A percentile compares a stretch with the other conserved stretches of the same genome.
phyloP scores from a whole-genome alignment of 1,140 invertebrate species.

The Euura saliciscinereae region DNA sequence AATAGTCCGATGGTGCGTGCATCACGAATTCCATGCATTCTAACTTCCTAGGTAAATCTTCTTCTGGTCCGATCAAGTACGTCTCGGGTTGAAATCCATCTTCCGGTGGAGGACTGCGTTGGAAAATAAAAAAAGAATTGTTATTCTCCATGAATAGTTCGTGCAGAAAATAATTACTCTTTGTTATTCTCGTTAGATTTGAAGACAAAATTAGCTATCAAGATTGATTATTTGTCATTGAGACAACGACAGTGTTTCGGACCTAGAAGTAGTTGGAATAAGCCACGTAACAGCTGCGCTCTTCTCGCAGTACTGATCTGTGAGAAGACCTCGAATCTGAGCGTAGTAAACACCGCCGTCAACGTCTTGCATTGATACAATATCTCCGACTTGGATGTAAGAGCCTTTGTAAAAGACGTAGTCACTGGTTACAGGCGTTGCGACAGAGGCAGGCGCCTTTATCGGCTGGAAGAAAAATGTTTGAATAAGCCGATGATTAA shows the following conservation, averaged over 20 bases:
- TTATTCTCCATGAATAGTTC: too few species aligned
- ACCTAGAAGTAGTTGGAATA: slow-evolving; percentile 77
- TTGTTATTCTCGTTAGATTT: background rate
- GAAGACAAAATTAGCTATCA: background rate
- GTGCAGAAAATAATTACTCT: too few species aligned
- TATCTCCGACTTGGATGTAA: slow-evolving; percentile 90
- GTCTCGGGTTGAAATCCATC: slow-evolving; percentile 88
- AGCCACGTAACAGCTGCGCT: slow-evolving; percentile 94
- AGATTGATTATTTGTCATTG: background rate
- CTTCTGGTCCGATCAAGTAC: slow-evolving; percentile 90
- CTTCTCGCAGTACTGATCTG: slow-evolving; percentile 93
- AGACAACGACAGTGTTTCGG: slow-evolving; percentile 8
- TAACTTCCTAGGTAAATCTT: slow-evolving; percentile 86
- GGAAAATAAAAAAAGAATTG: slow-evolving; percentile 15
- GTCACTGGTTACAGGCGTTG: slow-evolving; percentile 80
- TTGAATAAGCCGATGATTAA: too few species aligned
- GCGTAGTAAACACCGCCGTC: slow-evolving; percentile 85
- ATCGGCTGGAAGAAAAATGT: slow-evolving; percentile 61
- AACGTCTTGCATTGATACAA: slow-evolving; percentile 83
- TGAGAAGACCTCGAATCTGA: slow-evolving; percentile 86
- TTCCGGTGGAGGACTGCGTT: slow-evolving; percentile 72
- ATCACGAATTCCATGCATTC: slow-evolving; percentile 91
- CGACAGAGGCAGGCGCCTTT: slow-evolving; percentile 80
- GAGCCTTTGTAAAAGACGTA: slow-evolving; percentile 85
- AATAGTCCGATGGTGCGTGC: slow-evolving; percentile 92